A percentile compares a stretch with the other conserved stretches of the same genome.
phyloP scores from a whole-genome alignment of 2,113 vertebrate genomes.

The Bos taurus region DNA sequence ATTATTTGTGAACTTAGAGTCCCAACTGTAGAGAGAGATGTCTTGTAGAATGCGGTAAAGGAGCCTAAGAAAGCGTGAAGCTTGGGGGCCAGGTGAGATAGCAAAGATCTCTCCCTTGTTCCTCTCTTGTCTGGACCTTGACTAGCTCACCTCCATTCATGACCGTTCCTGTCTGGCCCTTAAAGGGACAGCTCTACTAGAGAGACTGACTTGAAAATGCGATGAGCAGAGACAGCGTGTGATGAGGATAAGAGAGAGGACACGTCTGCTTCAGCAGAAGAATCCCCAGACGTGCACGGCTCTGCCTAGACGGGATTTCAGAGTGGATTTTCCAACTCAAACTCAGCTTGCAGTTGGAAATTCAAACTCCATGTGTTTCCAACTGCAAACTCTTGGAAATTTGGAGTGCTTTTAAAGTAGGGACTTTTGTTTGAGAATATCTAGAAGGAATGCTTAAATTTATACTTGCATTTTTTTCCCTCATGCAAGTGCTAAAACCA shows the following conservation, averaged over 20 bases:
- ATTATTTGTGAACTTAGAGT: neutral
- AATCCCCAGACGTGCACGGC: accelerated
- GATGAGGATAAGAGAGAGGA: accelerated
- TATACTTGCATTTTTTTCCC: neutral
- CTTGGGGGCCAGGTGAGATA: neutral
- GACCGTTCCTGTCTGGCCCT: neutral
- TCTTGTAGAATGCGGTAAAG: neutral
- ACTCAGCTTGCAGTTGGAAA: neutral
- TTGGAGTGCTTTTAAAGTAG: neutral
- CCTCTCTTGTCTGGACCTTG: neutral
- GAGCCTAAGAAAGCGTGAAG: neutral
- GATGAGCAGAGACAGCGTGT: neutral
- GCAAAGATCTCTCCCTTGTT: neutral
- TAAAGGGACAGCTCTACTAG: neutral
- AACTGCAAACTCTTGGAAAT: neutral
- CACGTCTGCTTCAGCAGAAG: accelerated
- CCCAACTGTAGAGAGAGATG: too few relatives aligned
- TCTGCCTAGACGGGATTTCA: neutral
- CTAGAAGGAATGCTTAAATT: neutral
- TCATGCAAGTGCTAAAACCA: neutral
- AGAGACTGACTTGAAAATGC: neutral
- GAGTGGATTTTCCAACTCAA: neutral
- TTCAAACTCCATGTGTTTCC: neutral
- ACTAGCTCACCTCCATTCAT: neutral
- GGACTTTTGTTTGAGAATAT: neutral